These are phyloP conservation scores for Megalops atlanticus DNA, from an alignment of 2,113 vertebrate species.

Conservation along the genomic window DNA sequence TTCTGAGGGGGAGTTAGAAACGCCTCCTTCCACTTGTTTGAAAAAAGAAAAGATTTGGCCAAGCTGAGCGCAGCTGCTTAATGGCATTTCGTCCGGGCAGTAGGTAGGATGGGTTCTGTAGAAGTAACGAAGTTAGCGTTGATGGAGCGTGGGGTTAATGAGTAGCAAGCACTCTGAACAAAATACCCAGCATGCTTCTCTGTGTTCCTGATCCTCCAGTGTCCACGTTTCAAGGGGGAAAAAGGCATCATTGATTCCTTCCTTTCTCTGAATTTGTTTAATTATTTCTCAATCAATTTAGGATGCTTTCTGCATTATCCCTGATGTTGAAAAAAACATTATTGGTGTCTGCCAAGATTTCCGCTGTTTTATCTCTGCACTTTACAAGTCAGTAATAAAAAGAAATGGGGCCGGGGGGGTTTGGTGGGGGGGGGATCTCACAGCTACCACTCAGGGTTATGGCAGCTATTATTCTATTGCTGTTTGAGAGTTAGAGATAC, in stretches of 20 bases:
- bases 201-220: constrained; percentile 15
- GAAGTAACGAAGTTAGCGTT: constrained; percentile 19
- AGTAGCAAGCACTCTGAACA: constrained; percentile 14
- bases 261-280: constrained; percentile 41
- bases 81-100: constrained; percentile 8
- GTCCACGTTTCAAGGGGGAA: constrained; percentile 18
- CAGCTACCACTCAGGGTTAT: constrained; percentile 55
- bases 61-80: not conserved
- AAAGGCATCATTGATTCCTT: constrained; percentile 44
- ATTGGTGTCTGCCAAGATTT: constrained; percentile 24
- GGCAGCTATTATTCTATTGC: constrained; percentile 57
- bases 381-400: constrained; percentile 56
- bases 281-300: constrained; percentile 63
- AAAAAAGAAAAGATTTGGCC: not conserved
- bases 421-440: constrained; percentile 39
- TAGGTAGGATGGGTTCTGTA: not conserved
- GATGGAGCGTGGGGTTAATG: constrained; percentile 28
- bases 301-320: constrained; percentile 51
- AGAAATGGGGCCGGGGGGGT: constrained; percentile 30
- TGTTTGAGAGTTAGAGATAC: constrained; percentile 49
- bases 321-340: constrained; percentile 50
- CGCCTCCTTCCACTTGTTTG: not conserved
- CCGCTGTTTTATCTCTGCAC: constrained; percentile 37
- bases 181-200: constrained; percentile 1
- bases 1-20: not conserved